Evolutionary conservation across 1,140 invertebrate genomes (phyloP), one percentile per base, ranked within the genome.

Genomic region (Eufriesea mexicana): DNA sequence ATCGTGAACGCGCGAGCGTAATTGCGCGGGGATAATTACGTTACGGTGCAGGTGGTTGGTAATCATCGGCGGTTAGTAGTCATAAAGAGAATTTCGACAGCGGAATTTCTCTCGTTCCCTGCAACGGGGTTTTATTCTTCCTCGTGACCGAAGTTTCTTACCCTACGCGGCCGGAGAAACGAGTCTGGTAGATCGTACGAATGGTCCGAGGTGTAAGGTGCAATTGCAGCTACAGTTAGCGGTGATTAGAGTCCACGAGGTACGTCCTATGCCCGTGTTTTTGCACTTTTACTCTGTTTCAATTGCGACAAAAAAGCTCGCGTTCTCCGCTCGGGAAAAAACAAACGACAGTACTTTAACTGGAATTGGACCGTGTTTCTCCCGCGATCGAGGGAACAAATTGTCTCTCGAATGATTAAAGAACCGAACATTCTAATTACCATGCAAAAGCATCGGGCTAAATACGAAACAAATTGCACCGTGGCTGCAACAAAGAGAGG

Each of bases 211-310:
- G n/a, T 16, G 16, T 12, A 71, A 51, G 68, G 25, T 20, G 68
- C 68, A 71, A 71, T 71, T 51, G 47, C 47, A 5, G 68, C 4
- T 51, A 71, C 25, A 28, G 47, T 51, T 51, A 71, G 25, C 68
- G 68, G 47, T 28, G 68, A 51, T 71, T 71, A 71, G n/a, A 42
- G 25, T 18, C n/a, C 35, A 12, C 18, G 20, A 2, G 1, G 6
- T 49, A 23, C 18, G 25, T 71, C 25, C 18, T 51, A 20, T 8
- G 5, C 9, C 20, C 20, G 23, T 8, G 28, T 20, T 70, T 42
- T 51, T 25, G n/a, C 20, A 25, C 20, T 49, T 70, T 8, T 49
- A 25, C 45, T 2, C 42, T 14, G 67, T 28, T 70, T 70, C 45
- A 71, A 49, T 51, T 49, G 45, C 47, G 28, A 8, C 25, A 20